Percentiles rank a stretch among this genome's conserved stretches.
Conservation (phyloP, 2,113 vertebrate genomes). For the Cardinalis cardinalis region DNA sequence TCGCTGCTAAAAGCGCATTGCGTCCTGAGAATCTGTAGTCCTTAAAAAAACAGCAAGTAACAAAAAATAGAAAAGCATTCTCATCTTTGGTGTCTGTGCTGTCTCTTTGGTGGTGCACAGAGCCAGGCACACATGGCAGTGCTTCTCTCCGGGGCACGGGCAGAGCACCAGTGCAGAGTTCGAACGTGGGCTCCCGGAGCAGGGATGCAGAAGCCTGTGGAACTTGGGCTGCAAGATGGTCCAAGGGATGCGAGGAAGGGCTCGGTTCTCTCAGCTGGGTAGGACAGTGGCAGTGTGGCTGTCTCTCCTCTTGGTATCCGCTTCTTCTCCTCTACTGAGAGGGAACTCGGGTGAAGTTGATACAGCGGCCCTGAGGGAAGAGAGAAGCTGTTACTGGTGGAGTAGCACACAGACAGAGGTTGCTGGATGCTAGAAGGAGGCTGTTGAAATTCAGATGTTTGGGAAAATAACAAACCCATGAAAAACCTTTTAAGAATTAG, state of each 20-base stretch:
- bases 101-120: background rate
- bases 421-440: background rate
- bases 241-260: slow-evolving; percentile 24
- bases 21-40: slow-evolving; percentile 66
- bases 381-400: slow-evolving; percentile 34
- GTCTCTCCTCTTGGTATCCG: background rate
- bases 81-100: background rate
- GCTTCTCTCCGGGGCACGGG: background rate
- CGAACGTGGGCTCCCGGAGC: accelerated
- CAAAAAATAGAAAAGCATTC: background rate
- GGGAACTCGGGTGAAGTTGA: slow-evolving; percentile 87
- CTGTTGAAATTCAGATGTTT: slow-evolving; percentile 17
- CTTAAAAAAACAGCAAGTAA: background rate
- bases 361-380: slow-evolving; percentile 85
- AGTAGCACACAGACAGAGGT: background rate
- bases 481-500: slow-evolving; percentile 18
- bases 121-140: background rate
- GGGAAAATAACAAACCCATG: background rate
- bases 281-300: slow-evolving; percentile 14
- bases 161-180: background rate
- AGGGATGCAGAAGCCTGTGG: background rate
- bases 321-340: slow-evolving; percentile 69
- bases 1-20: slow-evolving; percentile 67
- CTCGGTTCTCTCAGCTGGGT: slow-evolving; percentile 23
- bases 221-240: background rate